Evolutionary conservation across 2,888 invertebrate species (phyloP), one percentile per base, ranked within the genome.

Genomic region (Folsomia manolachei): DNA sequence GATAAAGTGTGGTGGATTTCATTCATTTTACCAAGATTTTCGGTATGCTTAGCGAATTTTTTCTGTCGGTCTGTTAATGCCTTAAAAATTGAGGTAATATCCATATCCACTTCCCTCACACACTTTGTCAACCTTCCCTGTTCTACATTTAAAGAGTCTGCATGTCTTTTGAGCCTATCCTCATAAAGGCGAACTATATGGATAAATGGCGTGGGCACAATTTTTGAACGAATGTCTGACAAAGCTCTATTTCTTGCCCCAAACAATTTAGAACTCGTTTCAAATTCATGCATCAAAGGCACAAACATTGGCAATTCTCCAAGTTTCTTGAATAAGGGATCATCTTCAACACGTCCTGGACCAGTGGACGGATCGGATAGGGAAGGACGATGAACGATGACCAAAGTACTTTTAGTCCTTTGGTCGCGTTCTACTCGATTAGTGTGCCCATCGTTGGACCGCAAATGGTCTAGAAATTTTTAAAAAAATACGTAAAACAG

Each of bases 1-100:
- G 90, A 90, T 67, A 97, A 84, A 81, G 93, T 92, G 80, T 91
- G 90, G 0, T 92, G 90, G 7, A 95, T 88, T 75, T 94, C 92
- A 63, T 91, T 89, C 0, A 94, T 91, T 80, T 93, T 89, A 23
- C 90, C 88, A 71, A 97, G 87, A 64, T 94, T 89, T 82, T 96
- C 96, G 0, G 93, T 92, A 84, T 93, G 91, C 1, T 92, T 90
- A 0, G 93, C 90, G 84, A 91, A 95, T 19, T 88, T 88, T 79
- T 92, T 90, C 83, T 95, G 95, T 81, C 90, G 88, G 65, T 95
- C 95, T 1, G 90, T 89, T 82, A 92, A 88, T 1, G 86, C 83
- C 11, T 87, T 86, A 80, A 92, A 88, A 1, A 95, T 84, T 60
- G 89, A 89, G 0, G 87, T 86, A 27, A 94, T 87, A 63, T 91